phyloP scores from a whole-genome alignment of 2,113 vertebrate genomes.

The Actinemys pallida region DNA sequence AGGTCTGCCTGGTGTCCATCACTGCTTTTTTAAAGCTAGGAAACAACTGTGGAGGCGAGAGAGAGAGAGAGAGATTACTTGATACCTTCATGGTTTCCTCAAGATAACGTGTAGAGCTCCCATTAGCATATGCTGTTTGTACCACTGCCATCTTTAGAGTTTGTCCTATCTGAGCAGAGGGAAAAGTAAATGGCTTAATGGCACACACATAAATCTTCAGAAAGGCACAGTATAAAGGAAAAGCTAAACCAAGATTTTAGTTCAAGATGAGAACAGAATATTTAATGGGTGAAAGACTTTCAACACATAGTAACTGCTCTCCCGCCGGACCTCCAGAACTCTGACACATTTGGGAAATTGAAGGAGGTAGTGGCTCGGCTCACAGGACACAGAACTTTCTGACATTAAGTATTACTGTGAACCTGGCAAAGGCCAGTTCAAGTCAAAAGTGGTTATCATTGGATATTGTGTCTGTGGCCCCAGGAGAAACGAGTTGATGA shows the following conservation, averaged over 20 bases:
- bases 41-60: neutral
- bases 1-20: neutral
- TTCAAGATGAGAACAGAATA: neutral
- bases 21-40: neutral
- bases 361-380: neutral
- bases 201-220: rapidly evolving
- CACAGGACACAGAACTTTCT: neutral
- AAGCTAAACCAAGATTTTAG: neutral
- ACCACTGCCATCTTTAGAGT: constrained; percentile 88
- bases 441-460: neutral
- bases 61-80: neutral
- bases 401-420: neutral
- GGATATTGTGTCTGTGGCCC: neutral
- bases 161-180: constrained; percentile 83
- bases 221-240: neutral
- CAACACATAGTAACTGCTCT: neutral
- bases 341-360: neutral
- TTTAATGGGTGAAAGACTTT: neutral
- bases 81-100: constrained; percentile 92
- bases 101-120: constrained; percentile 92
- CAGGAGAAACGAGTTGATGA: neutral
- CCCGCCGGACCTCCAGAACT: neutral
- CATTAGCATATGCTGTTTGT: constrained; percentile 97
- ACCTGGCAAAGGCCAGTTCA: neutral
- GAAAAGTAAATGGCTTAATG: constrained; percentile 23